Conservation (phyloP, 2,113 vertebrate genomes). For the Martes martes region DNA sequence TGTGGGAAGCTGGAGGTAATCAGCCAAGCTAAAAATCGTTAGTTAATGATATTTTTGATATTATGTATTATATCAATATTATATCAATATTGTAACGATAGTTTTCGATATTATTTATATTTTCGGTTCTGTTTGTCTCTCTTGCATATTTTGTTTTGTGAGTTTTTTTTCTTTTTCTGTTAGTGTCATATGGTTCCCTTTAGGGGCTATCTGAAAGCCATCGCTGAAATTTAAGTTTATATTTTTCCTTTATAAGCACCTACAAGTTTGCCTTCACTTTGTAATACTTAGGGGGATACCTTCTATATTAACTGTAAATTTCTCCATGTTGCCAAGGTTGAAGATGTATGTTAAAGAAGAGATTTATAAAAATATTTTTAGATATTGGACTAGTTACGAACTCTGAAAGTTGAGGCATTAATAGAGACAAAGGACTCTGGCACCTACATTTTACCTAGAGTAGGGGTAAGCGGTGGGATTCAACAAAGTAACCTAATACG, state of each 20-base stretch:
- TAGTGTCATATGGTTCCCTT: not conserved
- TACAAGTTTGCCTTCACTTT: not conserved
- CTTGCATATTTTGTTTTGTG: not conserved
- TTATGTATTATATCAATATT: not conserved
- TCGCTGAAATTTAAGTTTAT: not conserved
- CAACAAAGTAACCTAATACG: rapidly evolving
- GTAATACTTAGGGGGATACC: not conserved
- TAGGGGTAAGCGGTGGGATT: not conserved
- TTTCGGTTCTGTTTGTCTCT: not conserved
- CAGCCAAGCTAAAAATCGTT: not conserved
- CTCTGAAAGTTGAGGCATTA: not conserved
- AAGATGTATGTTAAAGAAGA: not conserved
- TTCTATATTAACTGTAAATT: not conserved
- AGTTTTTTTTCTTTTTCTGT: not conserved
- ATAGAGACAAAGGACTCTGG: not conserved
- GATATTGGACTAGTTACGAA: not conserved
- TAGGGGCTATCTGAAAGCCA: not conserved
- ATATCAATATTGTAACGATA: too few relatives aligned
- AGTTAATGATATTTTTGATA: not conserved
- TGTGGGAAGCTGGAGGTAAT: not conserved
- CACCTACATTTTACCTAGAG: not conserved
- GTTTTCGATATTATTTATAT: not conserved
- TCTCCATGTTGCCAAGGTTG: not conserved
- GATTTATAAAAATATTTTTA: not conserved
- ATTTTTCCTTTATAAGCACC: not conserved